A percentile compares a stretch with the other conserved stretches of the same genome.
Evolutionary conservation across 2,113 vertebrate species (phyloP).

Genomic region (Oncorhynchus masou): DNA sequence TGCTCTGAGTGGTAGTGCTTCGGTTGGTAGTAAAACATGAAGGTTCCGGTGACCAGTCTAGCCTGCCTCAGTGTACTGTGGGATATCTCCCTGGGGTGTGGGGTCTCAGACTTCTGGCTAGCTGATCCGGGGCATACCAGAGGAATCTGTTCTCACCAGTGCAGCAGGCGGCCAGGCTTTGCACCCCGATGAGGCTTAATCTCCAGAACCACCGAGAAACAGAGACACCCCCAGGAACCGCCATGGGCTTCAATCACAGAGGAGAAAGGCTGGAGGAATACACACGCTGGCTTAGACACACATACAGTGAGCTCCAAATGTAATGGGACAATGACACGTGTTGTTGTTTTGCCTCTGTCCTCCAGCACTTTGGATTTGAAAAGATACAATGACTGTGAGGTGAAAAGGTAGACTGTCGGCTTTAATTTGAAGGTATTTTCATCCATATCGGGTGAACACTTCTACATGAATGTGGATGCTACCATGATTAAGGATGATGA

Average conservation of each 20-base stretch:
- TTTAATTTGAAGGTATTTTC: too few relatives aligned
- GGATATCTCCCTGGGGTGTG: constrained; percentile 39
- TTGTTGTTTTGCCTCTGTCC: too few relatives aligned
- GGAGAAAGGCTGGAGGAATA: background rate
- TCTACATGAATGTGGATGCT: too few relatives aligned
- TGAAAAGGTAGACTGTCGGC: too few relatives aligned
- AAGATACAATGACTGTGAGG: too few relatives aligned
- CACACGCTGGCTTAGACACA: constrained; percentile 4
- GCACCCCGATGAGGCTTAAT: constrained; percentile 69
- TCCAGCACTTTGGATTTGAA: too few relatives aligned
- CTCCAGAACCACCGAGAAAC: constrained; percentile 74
- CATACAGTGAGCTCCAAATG: background rate
- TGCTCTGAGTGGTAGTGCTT: constrained; percentile 22
- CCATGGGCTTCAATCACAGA: constrained; percentile 54
- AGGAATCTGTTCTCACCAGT: constrained; percentile 73
- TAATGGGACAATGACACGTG: too few relatives aligned
- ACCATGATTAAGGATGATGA: too few relatives aligned
- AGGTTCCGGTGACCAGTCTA: too few relatives aligned
- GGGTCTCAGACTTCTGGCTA: constrained; percentile 58
- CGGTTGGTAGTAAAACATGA: too few relatives aligned
- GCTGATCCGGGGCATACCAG: constrained; percentile 74
- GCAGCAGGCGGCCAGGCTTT: constrained; percentile 69
- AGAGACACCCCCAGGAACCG: constrained; percentile 60
- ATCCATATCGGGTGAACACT: too few relatives aligned
- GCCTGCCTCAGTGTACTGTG: background rate